Conservation (phyloP, 2,113 vertebrate genomes). For the Lichenostomus cassidix region DNA sequence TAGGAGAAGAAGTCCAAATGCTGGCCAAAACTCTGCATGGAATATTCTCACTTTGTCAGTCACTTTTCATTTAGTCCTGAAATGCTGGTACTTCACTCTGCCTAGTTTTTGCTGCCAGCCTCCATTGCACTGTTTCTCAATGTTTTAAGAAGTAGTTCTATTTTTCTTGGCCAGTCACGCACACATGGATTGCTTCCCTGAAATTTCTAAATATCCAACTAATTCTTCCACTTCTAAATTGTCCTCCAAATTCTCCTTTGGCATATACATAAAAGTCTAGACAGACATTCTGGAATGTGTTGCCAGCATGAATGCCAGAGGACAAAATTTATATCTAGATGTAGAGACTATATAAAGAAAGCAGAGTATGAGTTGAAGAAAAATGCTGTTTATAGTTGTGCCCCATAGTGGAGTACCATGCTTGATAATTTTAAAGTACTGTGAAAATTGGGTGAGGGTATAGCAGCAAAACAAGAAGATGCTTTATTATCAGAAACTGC, state of each 20-base stretch:
- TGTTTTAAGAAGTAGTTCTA: neutral
- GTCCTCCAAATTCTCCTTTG: neutral
- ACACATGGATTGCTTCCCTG: neutral
- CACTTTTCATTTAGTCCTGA: neutral
- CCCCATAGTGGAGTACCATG: neutral
- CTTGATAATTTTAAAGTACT: neutral
- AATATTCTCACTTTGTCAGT: neutral
- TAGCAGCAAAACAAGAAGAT: neutral
- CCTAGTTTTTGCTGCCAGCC: neutral
- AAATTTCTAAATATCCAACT: neutral
- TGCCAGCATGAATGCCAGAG: neutral
- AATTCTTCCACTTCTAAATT: neutral
- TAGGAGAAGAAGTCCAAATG: neutral
- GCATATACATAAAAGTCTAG: neutral
- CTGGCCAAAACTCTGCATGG: neutral
- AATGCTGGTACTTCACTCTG: neutral
- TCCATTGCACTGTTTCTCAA: neutral
- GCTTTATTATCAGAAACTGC: neutral
- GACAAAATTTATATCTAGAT: too few species aligned
- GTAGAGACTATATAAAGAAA: neutral
- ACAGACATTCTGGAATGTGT: neutral
- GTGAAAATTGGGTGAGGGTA: neutral
- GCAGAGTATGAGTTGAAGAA: neutral
- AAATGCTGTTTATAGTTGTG: neutral
- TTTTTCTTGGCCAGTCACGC: neutral